Conservation (phyloP, 2,797 vertebrate species). For the Discoglossus pictus region DNA sequence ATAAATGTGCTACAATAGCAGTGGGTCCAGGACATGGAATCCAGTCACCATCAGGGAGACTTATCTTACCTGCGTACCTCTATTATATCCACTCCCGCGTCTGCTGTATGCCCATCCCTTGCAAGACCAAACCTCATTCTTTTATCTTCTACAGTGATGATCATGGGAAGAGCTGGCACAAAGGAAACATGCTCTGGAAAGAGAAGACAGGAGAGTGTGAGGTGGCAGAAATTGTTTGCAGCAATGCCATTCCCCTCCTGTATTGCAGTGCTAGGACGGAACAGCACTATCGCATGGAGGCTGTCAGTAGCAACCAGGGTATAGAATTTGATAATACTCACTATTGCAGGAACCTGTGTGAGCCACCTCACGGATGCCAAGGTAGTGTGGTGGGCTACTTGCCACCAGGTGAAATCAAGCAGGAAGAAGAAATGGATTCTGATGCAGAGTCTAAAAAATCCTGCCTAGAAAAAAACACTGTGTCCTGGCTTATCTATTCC, state of each 20-base stretch:
- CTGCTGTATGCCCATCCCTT: slow-evolving; percentile 65
- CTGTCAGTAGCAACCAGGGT: slow-evolving; percentile 74
- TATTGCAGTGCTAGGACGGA: slow-evolving; percentile 85
- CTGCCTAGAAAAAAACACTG: accelerated
- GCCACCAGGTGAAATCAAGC: accelerated
- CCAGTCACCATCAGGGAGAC: slow-evolving; percentile 76
- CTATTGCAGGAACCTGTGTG: slow-evolving; percentile 66
- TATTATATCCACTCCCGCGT: slow-evolving; percentile 56
- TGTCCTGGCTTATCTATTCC: slow-evolving; percentile 84
- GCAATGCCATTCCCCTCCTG: slow-evolving; percentile 62
- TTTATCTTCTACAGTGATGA: slow-evolving; percentile 87
- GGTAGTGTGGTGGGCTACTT: slow-evolving; percentile 86
- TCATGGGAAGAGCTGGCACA: slow-evolving; percentile 75
- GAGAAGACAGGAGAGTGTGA: slow-evolving; percentile 77
- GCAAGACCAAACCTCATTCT: slow-evolving; percentile 68
- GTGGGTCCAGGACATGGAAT: slow-evolving; percentile 92
- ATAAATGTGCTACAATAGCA: slow-evolving; percentile 85
- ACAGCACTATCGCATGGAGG: slow-evolving; percentile 71
- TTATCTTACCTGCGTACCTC: slow-evolving; percentile 84
- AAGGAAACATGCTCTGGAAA: slow-evolving; percentile 57
- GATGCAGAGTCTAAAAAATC: slow-evolving; percentile 41
- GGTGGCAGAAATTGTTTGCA: slow-evolving; percentile 79
- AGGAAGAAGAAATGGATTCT: slow-evolving; percentile 34
- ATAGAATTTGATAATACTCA: slow-evolving; percentile 67
- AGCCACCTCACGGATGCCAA: slow-evolving; percentile 79